Evolutionary conservation across 2,888 invertebrate species (phyloP), one percentile per base, ranked within the genome.

Genomic region (Melanargia galathea): DNA sequence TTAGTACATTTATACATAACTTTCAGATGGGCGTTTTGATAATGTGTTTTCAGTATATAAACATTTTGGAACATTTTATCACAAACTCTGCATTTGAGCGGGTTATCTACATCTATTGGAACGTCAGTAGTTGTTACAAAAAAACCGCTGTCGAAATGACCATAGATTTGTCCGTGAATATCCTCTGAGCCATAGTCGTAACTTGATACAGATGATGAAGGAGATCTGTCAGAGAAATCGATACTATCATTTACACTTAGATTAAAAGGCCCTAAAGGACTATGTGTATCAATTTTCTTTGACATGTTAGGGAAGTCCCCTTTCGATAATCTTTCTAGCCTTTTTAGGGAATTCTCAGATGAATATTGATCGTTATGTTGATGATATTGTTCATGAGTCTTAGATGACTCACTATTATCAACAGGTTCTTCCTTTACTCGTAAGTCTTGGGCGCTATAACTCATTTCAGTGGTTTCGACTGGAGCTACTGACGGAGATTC

Each of bases 1-100:
- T 97, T 95, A 76, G 95, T 97, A 88, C 99, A 99, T 80, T 96
- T 97, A 87, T 98, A 98, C 96, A 98, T 97, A 65, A 98, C 89
- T 87, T 98, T 98, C 59, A 98, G 93, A 86, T 99, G 98, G 10
- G 97, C 96, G 84, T 97, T 98, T 91, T 98, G 98, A 84, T 97
- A 98, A 83, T 99, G 99, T 1, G 97, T 96, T 87, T 98, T 98
- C 24, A 98, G 95, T 56, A 97, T 96, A 80, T 97, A 98, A 75
- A 97, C 96, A 80, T 97, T 98, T 84, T 97, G 97, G 85, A 98
- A 98, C 77, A 96, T 93, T 87, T 98, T 97, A 7, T 97, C 97
- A 83, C 99, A 99, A 35, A 97, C 96, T 2, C 96, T 95, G 85
- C 98, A 99, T 73, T 96, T 94, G 40, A 96, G 92, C 0, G 98